A percentile compares a stretch with the other conserved stretches of the same genome.
Evolutionary conservation across 2,113 vertebrate species (phyloP).

Genomic region (Nerophis lumbriciformis): DNA sequence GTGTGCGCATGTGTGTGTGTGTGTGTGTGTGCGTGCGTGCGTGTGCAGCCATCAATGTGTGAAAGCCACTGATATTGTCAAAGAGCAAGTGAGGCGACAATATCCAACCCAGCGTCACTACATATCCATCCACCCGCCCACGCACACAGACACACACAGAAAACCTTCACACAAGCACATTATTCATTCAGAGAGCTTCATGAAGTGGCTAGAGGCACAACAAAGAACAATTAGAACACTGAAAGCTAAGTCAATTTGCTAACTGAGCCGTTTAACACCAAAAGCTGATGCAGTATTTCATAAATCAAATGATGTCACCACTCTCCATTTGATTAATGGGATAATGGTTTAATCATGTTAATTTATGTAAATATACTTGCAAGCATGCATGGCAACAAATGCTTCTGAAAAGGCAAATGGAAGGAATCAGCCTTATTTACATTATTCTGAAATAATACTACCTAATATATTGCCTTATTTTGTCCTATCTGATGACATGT

Average conservation of each 20-base stretch:
- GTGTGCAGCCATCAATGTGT: conserved; percentile 15
- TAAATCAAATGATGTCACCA: not conserved
- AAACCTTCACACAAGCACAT: conserved; percentile 42
- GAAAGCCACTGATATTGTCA: conserved; percentile 27
- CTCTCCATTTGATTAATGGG: not conserved
- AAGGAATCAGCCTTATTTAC: not conserved
- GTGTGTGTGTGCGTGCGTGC: conserved; percentile 7
- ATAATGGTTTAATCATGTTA: not conserved
- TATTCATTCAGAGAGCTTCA: conserved; percentile 57
- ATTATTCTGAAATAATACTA: not conserved
- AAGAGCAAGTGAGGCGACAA: conserved; percentile 30
- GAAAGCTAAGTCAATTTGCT: conserved; percentile 29
- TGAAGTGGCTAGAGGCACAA: conserved; percentile 38
- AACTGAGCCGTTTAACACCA: conserved; percentile 15
- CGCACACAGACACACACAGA: not conserved
- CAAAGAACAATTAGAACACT: conserved; percentile 30
- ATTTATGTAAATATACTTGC: not conserved
- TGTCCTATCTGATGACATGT: not conserved
- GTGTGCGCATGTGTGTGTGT: conserved; percentile 15
- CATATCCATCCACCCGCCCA: conserved; percentile 22
- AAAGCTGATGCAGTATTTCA: conserved; percentile 21
- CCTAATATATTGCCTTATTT: not conserved
- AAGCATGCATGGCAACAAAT: not conserved
- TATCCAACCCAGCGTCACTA: conserved; percentile 27
- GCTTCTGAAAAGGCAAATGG: not conserved